These are phyloP conservation scores for Macaria liturata DNA, from an alignment of 2,888 invertebrate genomes.

Conservation along the genomic window DNA sequence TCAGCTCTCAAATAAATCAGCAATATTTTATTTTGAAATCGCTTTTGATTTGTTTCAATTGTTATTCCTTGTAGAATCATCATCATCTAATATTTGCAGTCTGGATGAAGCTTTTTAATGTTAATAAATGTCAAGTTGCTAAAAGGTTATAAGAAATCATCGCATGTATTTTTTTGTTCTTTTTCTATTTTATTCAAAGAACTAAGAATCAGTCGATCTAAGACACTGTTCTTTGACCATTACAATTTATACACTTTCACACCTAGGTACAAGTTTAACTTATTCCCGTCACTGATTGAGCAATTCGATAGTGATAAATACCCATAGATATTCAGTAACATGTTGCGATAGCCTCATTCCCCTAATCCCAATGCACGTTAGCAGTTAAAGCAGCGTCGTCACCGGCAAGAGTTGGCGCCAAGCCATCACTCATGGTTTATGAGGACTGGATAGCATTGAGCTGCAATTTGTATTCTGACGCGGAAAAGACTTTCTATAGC, in stretches of 20 bases:
- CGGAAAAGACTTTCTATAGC: slow-evolving; percentile 1
- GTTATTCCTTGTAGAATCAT: too few species aligned
- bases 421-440: slow-evolving; percentile 31
- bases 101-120: too few species aligned
- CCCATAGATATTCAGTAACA: slow-evolving; percentile 17
- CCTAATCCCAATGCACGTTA: slow-evolving; percentile 32
- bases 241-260: slow-evolving; percentile 3
- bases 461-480: slow-evolving; percentile 29
- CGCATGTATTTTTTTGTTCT: too few species aligned
- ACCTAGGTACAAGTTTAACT: slow-evolving; percentile 2
- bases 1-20: too few species aligned
- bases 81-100: too few species aligned
- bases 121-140: too few species aligned
- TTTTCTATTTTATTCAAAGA: too few species aligned
- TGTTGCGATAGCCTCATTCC: slow-evolving; percentile 24
- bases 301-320: slow-evolving; percentile 18
- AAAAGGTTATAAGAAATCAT: too few species aligned
- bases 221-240: too few species aligned
- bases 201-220: too few species aligned
- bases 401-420: slow-evolving; percentile 25
- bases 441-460: slow-evolving; percentile 28
- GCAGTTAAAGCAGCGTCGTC: slow-evolving; percentile 27
- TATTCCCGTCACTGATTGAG: slow-evolving; percentile 15
- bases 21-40: too few species aligned
- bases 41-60: too few species aligned